These are phyloP conservation scores for Folsomia candida DNA, from an alignment of 2,888 invertebrate species.

Conservation along the genomic window DNA sequence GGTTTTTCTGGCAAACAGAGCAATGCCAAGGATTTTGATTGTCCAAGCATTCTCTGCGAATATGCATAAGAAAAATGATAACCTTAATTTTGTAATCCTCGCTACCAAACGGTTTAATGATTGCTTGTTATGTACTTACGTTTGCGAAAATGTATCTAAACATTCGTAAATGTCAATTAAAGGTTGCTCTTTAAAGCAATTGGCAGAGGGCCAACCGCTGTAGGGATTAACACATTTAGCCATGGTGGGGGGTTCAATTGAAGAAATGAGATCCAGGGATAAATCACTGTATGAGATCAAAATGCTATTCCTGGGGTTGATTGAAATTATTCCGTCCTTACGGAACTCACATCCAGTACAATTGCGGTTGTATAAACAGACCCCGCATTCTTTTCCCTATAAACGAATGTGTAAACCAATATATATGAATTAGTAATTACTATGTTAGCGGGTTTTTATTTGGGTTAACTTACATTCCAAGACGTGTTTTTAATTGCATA, in stretches of 20 bases:
- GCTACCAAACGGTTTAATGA: too few relatives aligned
- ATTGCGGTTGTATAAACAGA: constrained; percentile 60
- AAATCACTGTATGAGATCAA: constrained; percentile 57
- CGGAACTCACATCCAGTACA: constrained; percentile 62
- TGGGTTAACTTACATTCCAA: constrained; percentile 35
- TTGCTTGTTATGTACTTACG: constrained; percentile 53
- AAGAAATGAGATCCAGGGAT: constrained; percentile 54
- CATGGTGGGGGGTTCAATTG: constrained; percentile 46
- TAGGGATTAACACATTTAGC: constrained; percentile 20
- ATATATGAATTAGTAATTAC: constrained; percentile 4
- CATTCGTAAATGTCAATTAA: constrained; percentile 58
- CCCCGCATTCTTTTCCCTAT: constrained; percentile 62
- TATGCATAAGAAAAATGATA: constrained; percentile 1
- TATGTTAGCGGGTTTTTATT: too few relatives aligned
- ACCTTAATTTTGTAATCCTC: neutral
- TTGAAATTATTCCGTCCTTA: constrained; percentile 55
- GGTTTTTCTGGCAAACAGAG: constrained; percentile 62
- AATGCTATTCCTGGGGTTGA: constrained; percentile 61
- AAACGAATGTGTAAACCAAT: constrained; percentile 16
- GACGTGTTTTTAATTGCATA: constrained; percentile 34
- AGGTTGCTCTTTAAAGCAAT: constrained; percentile 38
- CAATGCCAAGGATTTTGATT: constrained; percentile 68
- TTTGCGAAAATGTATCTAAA: constrained; percentile 63
- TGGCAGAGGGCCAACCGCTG: constrained; percentile 4
- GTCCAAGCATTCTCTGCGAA: constrained; percentile 62